A percentile compares a stretch with the other conserved stretches of the same genome.
phyloP scores from a whole-genome alignment of 2,888 invertebrate genomes.

The Toxonevra muliebris region DNA sequence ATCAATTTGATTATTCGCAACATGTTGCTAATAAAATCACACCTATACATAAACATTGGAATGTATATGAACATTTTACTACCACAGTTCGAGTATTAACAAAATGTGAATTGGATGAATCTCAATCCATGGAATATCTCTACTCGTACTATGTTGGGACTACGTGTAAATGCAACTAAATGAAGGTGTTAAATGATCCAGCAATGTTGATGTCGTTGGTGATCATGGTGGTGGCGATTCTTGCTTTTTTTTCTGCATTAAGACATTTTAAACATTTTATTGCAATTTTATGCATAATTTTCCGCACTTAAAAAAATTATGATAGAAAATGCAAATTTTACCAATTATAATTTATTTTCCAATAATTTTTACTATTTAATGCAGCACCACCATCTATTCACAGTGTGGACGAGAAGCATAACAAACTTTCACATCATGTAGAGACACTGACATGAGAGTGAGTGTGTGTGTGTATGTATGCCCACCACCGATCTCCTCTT shows the following conservation, averaged over 20 bases:
- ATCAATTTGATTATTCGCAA: slow-evolving; percentile 14
- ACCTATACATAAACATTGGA: no score
- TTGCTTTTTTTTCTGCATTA: neutral
- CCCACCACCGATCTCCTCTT: no score
- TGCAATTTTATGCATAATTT: slow-evolving; percentile 12
- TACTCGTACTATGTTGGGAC: neutral
- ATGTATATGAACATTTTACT: no score
- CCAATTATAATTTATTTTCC: slow-evolving; percentile 27
- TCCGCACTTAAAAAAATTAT: slow-evolving; percentile 28
- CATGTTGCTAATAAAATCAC: slow-evolving; percentile 22
- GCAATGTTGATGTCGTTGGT: neutral
- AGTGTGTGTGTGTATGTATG: no score
- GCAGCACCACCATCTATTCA: no score
- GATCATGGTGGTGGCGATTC: neutral
- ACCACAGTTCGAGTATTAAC: neutral
- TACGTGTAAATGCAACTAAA: slow-evolving; percentile 20
- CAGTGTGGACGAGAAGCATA: no score
- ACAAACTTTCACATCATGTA: no score
- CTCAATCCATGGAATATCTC: neutral
- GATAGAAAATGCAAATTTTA: slow-evolving; percentile 12
- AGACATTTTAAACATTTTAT: slow-evolving; percentile 16
- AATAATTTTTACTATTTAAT: neutral
- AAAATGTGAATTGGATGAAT: no score
- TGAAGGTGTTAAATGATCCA: slow-evolving; percentile 23
- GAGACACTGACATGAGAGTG: no score